Conservation (phyloP, 2,797 vertebrate genomes). For the Alectoris magna region DNA sequence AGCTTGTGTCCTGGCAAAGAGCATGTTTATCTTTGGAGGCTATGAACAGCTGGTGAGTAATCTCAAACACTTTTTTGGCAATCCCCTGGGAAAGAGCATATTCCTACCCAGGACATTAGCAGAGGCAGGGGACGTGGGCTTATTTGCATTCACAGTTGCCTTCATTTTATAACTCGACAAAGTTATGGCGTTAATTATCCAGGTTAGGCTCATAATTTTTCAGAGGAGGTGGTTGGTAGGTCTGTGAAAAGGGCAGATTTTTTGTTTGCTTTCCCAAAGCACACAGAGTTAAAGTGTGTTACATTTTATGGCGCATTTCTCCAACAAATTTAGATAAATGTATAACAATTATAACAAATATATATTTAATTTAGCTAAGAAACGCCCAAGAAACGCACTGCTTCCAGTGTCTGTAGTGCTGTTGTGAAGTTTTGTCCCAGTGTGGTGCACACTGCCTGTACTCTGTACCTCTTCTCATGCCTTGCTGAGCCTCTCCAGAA, state of each 20-base stretch:
- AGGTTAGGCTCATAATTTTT: not conserved
- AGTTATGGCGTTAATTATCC: not conserved
- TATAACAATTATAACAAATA: not conserved
- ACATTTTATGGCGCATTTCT: not conserved
- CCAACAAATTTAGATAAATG: not conserved
- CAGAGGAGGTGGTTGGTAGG: not conserved
- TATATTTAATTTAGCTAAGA: not conserved
- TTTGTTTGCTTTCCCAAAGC: not conserved
- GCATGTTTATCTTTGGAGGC: slow-evolving; percentile 98
- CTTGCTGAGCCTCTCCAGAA: not conserved
- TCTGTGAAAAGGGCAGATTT: not conserved
- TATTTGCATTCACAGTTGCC: not conserved
- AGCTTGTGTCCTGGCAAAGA: slow-evolving; percentile 91
- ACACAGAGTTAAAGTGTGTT: not conserved
- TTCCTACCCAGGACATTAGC: not conserved
- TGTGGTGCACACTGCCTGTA: not conserved
- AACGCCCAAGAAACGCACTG: not conserved
- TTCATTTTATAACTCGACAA: not conserved
- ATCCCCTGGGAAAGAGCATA: not conserved
- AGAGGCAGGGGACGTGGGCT: not conserved
- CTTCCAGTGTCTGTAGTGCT: not conserved
- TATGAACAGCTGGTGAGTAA: slow-evolving; percentile 96
- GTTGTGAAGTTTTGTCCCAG: not conserved
- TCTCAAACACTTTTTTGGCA: not conserved
- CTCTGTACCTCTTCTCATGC: not conserved